A percentile compares a stretch with the other conserved stretches of the same genome.
phyloP scores from a whole-genome alignment of 1,140 invertebrate species.

The Heliconius melpomene region DNA sequence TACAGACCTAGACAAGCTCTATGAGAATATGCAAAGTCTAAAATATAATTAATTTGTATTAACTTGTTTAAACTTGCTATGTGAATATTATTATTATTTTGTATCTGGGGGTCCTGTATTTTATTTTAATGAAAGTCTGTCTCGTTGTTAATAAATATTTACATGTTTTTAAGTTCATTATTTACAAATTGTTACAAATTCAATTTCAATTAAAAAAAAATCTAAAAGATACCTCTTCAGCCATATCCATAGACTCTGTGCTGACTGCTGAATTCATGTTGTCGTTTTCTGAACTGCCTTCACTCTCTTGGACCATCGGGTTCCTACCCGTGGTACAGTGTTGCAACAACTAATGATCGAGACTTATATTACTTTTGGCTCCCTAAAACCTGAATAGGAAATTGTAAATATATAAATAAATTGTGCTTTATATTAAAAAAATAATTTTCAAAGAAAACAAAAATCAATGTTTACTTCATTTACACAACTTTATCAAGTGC shows the following conservation, averaged over 20 bases:
- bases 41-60: not conserved
- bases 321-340: constrained; percentile 27
- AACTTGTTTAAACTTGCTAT: not conserved
- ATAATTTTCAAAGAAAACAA: too few species aligned
- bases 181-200: not conserved
- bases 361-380: constrained; percentile 5
- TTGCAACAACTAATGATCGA: not conserved
- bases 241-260: constrained; percentile 82
- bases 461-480: too few species aligned
- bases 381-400: constrained; percentile 14
- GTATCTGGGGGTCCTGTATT: not conserved
- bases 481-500: too few species aligned
- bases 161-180: too few species aligned
- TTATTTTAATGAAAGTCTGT: not conserved
- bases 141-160: not conserved
- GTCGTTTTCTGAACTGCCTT: constrained; percentile 49
- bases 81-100: too few species aligned
- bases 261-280: constrained; percentile 83
- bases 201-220: not conserved
- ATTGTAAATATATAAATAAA: not conserved
- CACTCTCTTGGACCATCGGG: constrained; percentile 63
- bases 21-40: not conserved
- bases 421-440: too few species aligned
- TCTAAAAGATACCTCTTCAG: constrained; percentile 75
- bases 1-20: not conserved